Evolutionary conservation across 2,113 vertebrate genomes (phyloP).

Genomic region (Pterocles orientalis): DNA sequence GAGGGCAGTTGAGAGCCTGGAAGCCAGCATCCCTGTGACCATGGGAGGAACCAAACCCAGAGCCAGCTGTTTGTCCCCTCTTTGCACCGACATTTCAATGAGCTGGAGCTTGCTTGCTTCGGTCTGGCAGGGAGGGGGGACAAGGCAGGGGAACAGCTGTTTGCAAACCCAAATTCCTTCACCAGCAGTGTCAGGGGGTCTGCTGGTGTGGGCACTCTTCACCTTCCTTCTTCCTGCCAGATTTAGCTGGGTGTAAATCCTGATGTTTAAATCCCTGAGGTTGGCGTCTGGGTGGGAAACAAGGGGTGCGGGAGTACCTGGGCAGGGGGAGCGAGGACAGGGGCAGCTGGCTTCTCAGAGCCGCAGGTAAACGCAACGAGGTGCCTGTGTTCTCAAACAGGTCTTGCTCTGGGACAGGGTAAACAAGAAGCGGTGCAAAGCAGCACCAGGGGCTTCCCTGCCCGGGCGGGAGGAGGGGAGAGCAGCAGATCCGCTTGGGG

Average conservation of each 20-base stretch:
- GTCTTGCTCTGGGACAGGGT: neutral
- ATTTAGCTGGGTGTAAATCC: neutral
- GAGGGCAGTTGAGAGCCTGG: neutral
- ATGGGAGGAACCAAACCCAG: neutral
- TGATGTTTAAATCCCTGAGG: neutral
- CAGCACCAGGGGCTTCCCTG: neutral
- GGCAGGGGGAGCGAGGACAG: accelerated
- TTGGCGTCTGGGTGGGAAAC: neutral
- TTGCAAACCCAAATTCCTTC: neutral
- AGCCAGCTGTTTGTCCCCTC: neutral
- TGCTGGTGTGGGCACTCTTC: neutral
- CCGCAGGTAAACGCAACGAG: neutral
- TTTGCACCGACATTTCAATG: accelerated
- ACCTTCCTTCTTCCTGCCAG: too few species aligned
- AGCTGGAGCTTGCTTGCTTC: neutral
- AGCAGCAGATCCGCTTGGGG: neutral
- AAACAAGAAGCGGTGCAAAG: neutral
- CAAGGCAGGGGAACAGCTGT: neutral
- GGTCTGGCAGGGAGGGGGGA: too few species aligned
- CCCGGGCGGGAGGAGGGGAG: too few species aligned
- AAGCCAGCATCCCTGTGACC: neutral
- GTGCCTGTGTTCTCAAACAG: neutral
- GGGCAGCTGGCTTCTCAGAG: neutral
- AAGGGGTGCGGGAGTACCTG: accelerated
- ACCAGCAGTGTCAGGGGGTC: neutral